phyloP scores from a whole-genome alignment of 2,113 vertebrate species.

The Aphelocoma coerulescens region DNA sequence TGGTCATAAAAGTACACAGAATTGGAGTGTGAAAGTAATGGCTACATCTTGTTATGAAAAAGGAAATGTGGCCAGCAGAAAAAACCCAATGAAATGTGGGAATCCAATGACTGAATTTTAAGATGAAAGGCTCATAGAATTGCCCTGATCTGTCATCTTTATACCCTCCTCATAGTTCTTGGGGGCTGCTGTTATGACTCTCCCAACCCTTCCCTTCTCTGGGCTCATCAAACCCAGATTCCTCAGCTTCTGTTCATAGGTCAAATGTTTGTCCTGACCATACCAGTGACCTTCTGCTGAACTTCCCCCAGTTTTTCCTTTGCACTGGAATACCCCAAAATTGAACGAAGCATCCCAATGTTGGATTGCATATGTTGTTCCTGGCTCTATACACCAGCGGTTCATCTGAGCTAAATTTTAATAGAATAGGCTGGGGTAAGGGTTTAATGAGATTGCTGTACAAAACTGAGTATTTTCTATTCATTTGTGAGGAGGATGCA shows the following conservation, averaged over 20 bases:
- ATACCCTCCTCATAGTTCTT: neutral
- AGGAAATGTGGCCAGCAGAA: neutral
- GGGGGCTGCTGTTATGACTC: neutral
- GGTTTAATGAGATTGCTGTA: neutral
- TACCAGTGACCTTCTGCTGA: neutral
- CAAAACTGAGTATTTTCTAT: neutral
- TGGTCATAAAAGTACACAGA: neutral
- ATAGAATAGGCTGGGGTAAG: neutral
- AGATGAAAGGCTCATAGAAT: neutral
- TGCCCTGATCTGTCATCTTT: neutral
- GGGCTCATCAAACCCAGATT: neutral
- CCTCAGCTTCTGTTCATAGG: neutral
- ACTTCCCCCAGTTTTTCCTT: neutral
- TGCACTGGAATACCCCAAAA: neutral
- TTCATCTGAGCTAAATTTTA: neutral
- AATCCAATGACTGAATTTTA: neutral
- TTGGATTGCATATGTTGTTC: neutral
- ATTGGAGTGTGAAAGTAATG: neutral
- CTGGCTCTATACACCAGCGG: neutral
- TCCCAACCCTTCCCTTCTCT: neutral
- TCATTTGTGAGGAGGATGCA: neutral
- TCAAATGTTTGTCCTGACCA: neutral
- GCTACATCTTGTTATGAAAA: neutral
- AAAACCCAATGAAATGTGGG: neutral
- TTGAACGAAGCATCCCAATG: neutral